Conservation (phyloP, 2,888 invertebrate species). For the Drosophila mulleri region DNA sequence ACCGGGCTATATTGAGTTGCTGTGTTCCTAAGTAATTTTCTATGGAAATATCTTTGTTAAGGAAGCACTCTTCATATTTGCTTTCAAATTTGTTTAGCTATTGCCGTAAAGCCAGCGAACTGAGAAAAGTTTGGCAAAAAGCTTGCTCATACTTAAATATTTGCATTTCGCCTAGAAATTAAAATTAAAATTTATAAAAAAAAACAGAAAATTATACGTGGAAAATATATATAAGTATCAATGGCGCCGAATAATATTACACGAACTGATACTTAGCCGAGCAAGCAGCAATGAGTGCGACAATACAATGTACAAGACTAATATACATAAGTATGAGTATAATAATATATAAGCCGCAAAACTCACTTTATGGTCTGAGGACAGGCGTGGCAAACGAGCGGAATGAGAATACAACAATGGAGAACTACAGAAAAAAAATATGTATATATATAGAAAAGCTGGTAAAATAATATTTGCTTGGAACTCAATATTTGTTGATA, state of each 20-base stretch:
- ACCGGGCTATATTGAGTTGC: too few relatives aligned
- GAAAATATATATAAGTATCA: not conserved
- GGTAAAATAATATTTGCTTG: slow-evolving; percentile 64
- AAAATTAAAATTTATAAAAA: too few relatives aligned
- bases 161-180: too few relatives aligned
- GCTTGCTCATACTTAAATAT: not conserved
- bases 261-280: not conserved
- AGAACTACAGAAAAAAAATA: slow-evolving; percentile 5
- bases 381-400: slow-evolving; percentile 10
- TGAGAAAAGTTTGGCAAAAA: not conserved
- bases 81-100: too few relatives aligned
- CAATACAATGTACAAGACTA: not conserved
- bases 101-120: too few relatives aligned
- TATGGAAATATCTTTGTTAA: too few relatives aligned
- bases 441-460: not conserved
- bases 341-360: slow-evolving; percentile 3
- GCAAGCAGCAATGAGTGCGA: not conserved
- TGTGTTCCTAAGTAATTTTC: too few relatives aligned
- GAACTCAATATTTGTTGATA: slow-evolving; percentile 63
- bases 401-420: slow-evolving; percentile 17
- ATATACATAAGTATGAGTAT: not conserved
- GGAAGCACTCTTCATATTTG: too few relatives aligned
- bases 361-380: slow-evolving; percentile 8
- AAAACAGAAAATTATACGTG: too few relatives aligned
- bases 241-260: not conserved